Conservation (phyloP, 1,140 invertebrate genomes). For the Neodiprion pinetum region DNA sequence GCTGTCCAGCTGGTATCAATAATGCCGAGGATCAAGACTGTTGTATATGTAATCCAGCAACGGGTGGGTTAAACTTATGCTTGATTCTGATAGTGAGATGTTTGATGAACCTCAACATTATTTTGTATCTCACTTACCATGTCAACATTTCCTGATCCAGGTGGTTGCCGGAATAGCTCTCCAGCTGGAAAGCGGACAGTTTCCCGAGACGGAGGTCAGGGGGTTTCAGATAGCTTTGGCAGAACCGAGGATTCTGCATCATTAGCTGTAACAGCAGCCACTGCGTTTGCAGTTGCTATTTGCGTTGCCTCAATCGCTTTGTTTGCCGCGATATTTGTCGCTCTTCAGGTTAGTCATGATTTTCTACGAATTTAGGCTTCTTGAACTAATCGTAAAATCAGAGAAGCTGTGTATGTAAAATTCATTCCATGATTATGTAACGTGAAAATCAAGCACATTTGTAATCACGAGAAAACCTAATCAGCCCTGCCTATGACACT, state of each 20-base stretch:
- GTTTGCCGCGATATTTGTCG: constrained; percentile 72
- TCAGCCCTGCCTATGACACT: neutral
- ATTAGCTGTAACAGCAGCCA: constrained; percentile 67
- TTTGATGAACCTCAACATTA: constrained; percentile 19
- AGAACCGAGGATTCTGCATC: constrained; percentile 52
- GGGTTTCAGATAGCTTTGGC: constrained; percentile 47
- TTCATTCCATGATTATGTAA: no score
- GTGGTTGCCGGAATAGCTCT: constrained; percentile 74
- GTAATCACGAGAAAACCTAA: neutral
- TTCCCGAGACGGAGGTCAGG: constrained; percentile 47
- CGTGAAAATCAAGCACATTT: neutral
- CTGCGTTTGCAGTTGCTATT: constrained; percentile 69
- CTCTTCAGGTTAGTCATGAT: constrained; percentile 67
- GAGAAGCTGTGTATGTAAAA: no score
- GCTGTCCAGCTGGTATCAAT: constrained; percentile 65
- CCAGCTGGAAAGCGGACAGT: constrained; percentile 78
- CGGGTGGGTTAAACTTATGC: constrained; percentile 61
- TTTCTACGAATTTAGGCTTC: no score
- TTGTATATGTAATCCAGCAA: constrained; percentile 72
- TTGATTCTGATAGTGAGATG: constrained; percentile 17
- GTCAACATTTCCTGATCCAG: constrained; percentile 45
- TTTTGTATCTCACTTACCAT: constrained; percentile 5
- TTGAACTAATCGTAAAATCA: no score
- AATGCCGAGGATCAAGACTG: constrained; percentile 62
- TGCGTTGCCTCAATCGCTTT: constrained; percentile 71